phyloP scores from a whole-genome alignment of 2,797 vertebrate species.

The Apogon talboti region DNA sequence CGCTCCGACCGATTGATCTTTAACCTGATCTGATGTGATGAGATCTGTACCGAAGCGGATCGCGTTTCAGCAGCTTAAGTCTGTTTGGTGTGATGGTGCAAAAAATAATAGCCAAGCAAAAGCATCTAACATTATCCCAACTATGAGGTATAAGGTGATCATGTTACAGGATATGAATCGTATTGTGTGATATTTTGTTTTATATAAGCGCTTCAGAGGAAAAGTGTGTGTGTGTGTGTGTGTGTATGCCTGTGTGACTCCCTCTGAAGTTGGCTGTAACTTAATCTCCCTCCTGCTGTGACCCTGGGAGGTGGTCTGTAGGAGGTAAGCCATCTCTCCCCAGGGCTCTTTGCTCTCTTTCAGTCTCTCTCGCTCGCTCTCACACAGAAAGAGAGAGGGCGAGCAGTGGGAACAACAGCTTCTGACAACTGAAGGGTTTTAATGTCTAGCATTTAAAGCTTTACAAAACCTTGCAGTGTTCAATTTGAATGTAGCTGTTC shows the following conservation, averaged over 20 bases:
- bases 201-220: slow-evolving; percentile 26
- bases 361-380: slow-evolving; percentile 42
- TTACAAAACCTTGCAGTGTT: not conserved
- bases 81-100: not conserved
- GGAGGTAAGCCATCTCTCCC: slow-evolving; percentile 76
- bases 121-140: slow-evolving; percentile 17
- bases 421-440: slow-evolving; percentile 2
- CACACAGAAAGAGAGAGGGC: slow-evolving; percentile 24
- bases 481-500: not conserved
- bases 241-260: slow-evolving; percentile 48
- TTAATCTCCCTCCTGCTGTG: slow-evolving; percentile 77
- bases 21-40: slow-evolving; percentile 37
- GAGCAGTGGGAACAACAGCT: slow-evolving; percentile 16
- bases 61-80: slow-evolving; percentile 20
- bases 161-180: slow-evolving; percentile 27
- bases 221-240: slow-evolving; percentile 36
- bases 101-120: slow-evolving; percentile 23
- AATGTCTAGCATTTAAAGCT: slow-evolving; percentile 1
- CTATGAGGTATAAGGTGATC: slow-evolving; percentile 28
- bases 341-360: slow-evolving; percentile 62
- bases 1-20: slow-evolving; percentile 51
- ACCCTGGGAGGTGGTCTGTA: slow-evolving; percentile 79
- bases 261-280: slow-evolving; percentile 76
- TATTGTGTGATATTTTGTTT: slow-evolving; percentile 58
- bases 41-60: slow-evolving; percentile 6